Percentiles rank a stretch among this genome's conserved stretches.
Conservation (phyloP, 2,113 vertebrate genomes). For the Siphamia tubifer region DNA sequence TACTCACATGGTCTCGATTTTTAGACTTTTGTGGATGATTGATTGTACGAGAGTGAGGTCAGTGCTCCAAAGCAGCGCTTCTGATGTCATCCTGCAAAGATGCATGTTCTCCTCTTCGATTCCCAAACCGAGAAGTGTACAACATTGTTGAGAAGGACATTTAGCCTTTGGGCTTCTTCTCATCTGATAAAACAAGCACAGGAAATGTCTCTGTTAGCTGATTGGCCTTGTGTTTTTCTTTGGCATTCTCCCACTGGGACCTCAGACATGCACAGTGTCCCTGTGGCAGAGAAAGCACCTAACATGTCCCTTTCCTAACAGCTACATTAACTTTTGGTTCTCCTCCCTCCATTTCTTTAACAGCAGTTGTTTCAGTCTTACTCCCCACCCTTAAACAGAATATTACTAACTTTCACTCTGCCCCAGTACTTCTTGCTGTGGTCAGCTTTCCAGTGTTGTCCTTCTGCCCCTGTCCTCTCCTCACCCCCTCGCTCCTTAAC, state of each 20-base stretch:
- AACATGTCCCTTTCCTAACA: conserved; percentile 7
- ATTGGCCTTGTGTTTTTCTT: conserved; percentile 72
- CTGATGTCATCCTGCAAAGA: conserved; percentile 72
- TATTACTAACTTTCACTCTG: conserved; percentile 30
- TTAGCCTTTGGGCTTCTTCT: conserved; percentile 66
- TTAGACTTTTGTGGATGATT: conserved; percentile 50
- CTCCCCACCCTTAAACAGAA: conserved; percentile 4
- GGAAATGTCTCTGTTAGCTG: conserved; percentile 77
- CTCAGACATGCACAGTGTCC: conserved; percentile 54
- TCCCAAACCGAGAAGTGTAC: conserved; percentile 41
- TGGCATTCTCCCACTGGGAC: conserved; percentile 58
- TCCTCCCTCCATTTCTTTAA: conserved; percentile 20
- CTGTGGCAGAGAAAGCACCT: conserved; percentile 47
- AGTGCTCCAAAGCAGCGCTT: conserved; percentile 49
- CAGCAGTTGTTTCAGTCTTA: conserved; percentile 15
- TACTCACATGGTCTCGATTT: conserved; percentile 37
- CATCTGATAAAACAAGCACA: conserved; percentile 80
- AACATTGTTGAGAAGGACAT: conserved; percentile 50
- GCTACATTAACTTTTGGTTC: conserved; percentile 22
- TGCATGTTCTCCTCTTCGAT: conserved; percentile 56
- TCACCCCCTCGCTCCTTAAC: conserved; percentile 8
- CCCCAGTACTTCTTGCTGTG: neutral
- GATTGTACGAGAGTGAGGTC: conserved; percentile 68
- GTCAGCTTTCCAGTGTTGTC: conserved; percentile 26
- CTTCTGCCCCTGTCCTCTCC: conserved; percentile 11